Conservation (phyloP, 2,113 vertebrate species). For the Tenrec ecaudatus region DNA sequence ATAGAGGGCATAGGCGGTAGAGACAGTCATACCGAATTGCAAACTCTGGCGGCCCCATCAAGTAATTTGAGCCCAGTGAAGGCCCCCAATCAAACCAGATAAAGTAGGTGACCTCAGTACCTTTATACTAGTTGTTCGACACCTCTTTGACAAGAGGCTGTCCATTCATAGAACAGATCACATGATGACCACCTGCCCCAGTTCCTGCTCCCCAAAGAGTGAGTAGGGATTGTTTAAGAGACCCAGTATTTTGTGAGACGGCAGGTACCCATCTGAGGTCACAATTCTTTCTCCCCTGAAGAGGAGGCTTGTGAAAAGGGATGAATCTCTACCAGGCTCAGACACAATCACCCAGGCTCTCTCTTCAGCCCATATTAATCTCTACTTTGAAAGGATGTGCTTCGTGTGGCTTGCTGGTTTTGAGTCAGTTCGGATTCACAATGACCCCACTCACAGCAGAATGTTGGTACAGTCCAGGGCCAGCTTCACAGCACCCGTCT, state of each 20-base stretch:
- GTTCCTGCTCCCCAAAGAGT: not conserved
- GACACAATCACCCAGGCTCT: not conserved
- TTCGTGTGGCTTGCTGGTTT: not conserved
- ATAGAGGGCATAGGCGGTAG: not conserved
- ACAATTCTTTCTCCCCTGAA: conserved; percentile 4
- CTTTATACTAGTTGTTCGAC: not conserved
- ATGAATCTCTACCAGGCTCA: not conserved
- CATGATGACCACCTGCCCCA: not conserved
- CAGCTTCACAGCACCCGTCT: no score
- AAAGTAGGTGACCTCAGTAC: not conserved
- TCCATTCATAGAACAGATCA: not conserved
- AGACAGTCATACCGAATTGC: not conserved
- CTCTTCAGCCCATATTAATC: not conserved
- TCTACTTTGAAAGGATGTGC: not conserved
- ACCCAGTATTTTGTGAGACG: not conserved
- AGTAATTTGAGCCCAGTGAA: conserved; percentile 1
- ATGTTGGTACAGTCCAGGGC: no score
- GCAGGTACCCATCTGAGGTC: not conserved
- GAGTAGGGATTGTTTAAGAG: not conserved
- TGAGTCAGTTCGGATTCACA: not conserved
- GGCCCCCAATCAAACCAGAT: not conserved
- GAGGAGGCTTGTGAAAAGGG: conserved; percentile 7
- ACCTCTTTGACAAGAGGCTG: not conserved
- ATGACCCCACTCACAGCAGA: not conserved
- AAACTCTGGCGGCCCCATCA: conserved; percentile 25